Evolutionary conservation across 2,888 invertebrate species (phyloP), one percentile per base, ranked within the genome.

Genomic region (Heliconius charithonia): DNA sequence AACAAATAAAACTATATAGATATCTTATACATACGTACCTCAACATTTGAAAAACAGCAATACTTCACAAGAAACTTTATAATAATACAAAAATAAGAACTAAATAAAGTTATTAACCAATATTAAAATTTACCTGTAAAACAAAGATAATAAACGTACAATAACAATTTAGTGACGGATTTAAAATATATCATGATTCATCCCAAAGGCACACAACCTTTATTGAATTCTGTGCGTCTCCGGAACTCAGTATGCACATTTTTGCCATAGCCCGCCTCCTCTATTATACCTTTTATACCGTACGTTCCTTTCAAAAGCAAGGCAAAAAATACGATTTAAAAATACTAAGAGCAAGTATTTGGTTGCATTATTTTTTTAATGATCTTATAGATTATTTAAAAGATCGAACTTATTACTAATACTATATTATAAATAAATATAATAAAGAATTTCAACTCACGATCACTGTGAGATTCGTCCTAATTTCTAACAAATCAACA

Each of bases 221-320:
- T 92, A 93, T 93, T 92, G 91, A 89, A 93, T 92, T 92, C 91
- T 88, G 81, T 83, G 84, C 87, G 89, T 87, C 89, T 86, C 81
- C 77, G 79, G 78, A 75, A 81, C 76, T 81, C 67, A 87, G 87
- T 85, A 88, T 88, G 87, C 85, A 87, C 89, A 86, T 88, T 89
- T 86, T 83, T 86, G 84, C 83, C 84, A 83, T 81, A 73, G 80
- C 63, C 73, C 75, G 75, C 71, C 80, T 67, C 69, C 78, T 75
- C 45, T 51, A 62, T 73, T 59, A 25, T 76, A 71, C 56, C 75
- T 79, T 75, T 69, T 80, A 72, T 73, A 77, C 51, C 70, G 72
- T 72, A 66, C 51, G 12, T 27, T 73, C 59, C 79, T 62, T 51
- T 51, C 41, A 32, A 73, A 63, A 71, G 51, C 13, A 27, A 37